Evolutionary conservation across 2,888 invertebrate genomes (phyloP).

Genomic region (Pilophorus perplexus): DNA sequence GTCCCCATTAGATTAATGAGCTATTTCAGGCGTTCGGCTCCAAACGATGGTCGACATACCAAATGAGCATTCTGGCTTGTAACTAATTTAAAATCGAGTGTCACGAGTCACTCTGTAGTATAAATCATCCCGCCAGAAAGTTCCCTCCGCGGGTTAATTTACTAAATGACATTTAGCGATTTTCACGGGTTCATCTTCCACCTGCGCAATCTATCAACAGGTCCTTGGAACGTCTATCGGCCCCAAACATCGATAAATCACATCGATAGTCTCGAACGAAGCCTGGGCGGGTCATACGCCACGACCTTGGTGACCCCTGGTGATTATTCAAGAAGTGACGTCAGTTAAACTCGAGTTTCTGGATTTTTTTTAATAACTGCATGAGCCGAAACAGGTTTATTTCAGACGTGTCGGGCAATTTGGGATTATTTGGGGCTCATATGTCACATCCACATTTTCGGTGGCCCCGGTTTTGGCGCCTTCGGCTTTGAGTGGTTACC

Average conservation of each 20-base stretch:
- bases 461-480: no score
- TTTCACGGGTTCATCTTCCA: conserved; percentile 39
- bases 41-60: conserved; percentile 27
- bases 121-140: conserved; percentile 37
- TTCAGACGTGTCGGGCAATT: conserved; percentile 8
- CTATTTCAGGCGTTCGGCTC: conserved; percentile 29
- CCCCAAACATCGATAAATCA: conserved; percentile 35
- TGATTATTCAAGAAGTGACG: conserved; percentile 20
- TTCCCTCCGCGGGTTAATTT: conserved; percentile 37
- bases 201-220: conserved; percentile 38
- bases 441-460: background rate
- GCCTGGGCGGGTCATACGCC: conserved; percentile 13
- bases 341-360: background rate
- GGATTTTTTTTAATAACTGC: conserved; percentile 1
- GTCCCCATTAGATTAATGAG: conserved; percentile 23
- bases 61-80: conserved; percentile 24
- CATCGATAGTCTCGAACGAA: no score
- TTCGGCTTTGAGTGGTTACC: no score
- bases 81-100: conserved; percentile 40
- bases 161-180: conserved; percentile 40
- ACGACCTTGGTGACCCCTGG: conserved; percentile 13
- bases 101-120: conserved; percentile 29
- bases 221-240: conserved; percentile 33
- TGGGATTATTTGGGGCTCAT: conserved; percentile 26
- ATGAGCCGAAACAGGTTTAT: conserved; percentile 4